phyloP scores from a whole-genome alignment of 2,888 invertebrate species.

The Xylota sylvarum region DNA sequence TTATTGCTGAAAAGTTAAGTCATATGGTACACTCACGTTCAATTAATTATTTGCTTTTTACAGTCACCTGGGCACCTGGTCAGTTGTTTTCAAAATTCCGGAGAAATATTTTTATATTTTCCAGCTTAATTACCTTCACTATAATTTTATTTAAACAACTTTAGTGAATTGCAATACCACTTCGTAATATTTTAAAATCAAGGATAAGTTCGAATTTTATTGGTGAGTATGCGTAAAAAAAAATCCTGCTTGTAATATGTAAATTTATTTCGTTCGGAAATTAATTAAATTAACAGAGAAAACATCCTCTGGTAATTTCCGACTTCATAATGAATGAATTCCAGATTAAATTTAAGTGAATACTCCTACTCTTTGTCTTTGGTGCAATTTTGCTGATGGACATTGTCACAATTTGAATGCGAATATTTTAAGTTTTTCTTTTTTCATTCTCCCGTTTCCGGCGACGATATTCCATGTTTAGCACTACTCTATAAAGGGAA shows the following conservation, averaged over 20 bases:
- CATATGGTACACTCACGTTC: not conserved
- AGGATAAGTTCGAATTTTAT: not conserved
- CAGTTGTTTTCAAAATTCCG: not conserved
- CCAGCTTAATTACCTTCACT: not conserved
- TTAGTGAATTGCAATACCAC: not conserved
- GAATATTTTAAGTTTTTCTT: conserved; percentile 22
- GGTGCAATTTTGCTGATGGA: conserved; percentile 11
- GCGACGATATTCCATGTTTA: not conserved
- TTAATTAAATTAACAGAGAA: conserved; percentile 9
- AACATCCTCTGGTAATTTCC: not conserved
- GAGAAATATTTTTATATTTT: not conserved
- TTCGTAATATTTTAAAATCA: conserved; percentile 1
- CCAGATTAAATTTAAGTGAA: conserved; percentile 1
- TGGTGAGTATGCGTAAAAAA: not conserved
- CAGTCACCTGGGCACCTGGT: not conserved
- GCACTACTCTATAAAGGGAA: conserved; percentile 7
- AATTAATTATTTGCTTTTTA: not conserved
- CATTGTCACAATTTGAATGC: conserved; percentile 9
- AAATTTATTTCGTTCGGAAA: conserved; percentile 1
- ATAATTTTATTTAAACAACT: not conserved
- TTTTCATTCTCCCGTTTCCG: not conserved
- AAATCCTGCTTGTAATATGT: not conserved
- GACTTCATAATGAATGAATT: not conserved
- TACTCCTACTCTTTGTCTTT: not conserved
- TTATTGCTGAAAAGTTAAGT: not conserved